These are phyloP conservation scores for Lochmaea capreae DNA, from an alignment of 2,888 invertebrate genomes.

Conservation along the genomic window DNA sequence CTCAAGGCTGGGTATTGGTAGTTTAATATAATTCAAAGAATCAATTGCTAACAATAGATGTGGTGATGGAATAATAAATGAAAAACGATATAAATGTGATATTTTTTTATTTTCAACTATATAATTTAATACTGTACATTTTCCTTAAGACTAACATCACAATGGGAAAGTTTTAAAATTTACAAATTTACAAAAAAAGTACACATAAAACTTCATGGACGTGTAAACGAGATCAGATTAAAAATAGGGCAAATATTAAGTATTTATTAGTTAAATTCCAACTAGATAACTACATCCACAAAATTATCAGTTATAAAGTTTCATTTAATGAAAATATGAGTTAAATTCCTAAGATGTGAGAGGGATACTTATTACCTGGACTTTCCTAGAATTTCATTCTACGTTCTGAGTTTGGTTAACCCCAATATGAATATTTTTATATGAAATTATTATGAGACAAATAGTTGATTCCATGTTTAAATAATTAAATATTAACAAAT, in stretches of 20 bases:
- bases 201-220: constrained; percentile 29
- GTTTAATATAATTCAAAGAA: no score
- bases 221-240: constrained; percentile 29
- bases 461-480: no score
- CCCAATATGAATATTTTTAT: no score
- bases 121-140: constrained; percentile 47
- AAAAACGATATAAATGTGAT: not conserved
- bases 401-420: no score
- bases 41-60: no score
- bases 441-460: no score
- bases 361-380: not conserved
- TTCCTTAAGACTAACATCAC: constrained; percentile 44
- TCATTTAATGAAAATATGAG: not conserved
- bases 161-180: constrained; percentile 38
- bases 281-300: not conserved
- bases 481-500: no score
- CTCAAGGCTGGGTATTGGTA: no score
- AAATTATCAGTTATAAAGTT: not conserved
- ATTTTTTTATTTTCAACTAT: constrained; percentile 17
- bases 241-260: not conserved
- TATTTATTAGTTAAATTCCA: not conserved
- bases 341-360: not conserved
- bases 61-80: not conserved
- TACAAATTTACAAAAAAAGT: constrained; percentile 38
- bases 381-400: no score